Base-by-base conservation (phyloP, 2,113 vertebrate genomes). In the Acanthochromis polyacanthus region DNA sequence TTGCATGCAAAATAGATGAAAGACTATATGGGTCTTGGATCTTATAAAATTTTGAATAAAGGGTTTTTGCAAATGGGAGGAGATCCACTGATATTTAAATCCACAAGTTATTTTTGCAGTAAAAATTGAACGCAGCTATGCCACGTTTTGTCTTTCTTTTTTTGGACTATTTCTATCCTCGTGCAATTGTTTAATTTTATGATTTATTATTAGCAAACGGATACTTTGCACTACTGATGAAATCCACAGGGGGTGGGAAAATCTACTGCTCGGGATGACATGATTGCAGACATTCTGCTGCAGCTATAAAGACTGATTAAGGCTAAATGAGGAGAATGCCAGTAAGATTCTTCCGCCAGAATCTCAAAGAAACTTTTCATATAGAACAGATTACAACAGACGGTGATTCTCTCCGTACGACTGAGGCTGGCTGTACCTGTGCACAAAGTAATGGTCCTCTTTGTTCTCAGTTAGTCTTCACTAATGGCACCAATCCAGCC, bases 401-500 rank as follows among this genome's bases (percentile, higher is more conserved):
- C 40, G 20, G 48, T 51, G 51, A 46, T 20, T 57, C 23, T 8
- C 20, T 64, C 48, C 56, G 45, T 50, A 19, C 59, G 51, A 71
- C 75, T 46, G 50, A 52, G 8, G 48, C 64, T 72, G 70, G 52
- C 63, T 22, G 58, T 36, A 61, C 57, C 59, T 60, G 48, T 70
- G 65, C 70, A 60, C 25, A 61, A 63, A 62, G 71, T 66, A 87
- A 75, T 7, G 57, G 66, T 75, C 15, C 70, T 79, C 74, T 83
- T 60, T 56, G 56, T 64, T 81, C 43, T 72, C 71, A 70, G 40
- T 70, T 70, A 48, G 73, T 89, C 43, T 81, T 83, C 8, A 43
- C 72, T 86, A 80, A 86, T 83, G 83, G 81, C 79, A 78, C 80
- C 64, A 71, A 77, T 86, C 83, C 75, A 66, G 68, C 67, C 82